Conservation (phyloP, 53 echinoderm and acorn worm genomes). For the Zoroaster sp. region DNA sequence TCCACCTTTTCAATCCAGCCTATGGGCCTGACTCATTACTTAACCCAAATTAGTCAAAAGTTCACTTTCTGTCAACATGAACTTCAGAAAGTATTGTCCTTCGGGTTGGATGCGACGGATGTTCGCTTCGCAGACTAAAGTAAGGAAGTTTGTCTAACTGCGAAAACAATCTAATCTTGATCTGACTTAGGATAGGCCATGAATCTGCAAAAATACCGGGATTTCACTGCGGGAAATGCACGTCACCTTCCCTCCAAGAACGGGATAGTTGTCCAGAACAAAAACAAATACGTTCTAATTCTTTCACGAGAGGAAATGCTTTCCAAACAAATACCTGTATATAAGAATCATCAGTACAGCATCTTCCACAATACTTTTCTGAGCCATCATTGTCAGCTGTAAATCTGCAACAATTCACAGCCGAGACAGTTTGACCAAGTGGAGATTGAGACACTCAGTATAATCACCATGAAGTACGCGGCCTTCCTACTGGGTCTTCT, state of each 20-base stretch:
- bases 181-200: neutral
- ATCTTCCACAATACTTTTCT: neutral
- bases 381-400: neutral
- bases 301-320: neutral
- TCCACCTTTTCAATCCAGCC: no score
- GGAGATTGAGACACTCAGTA: neutral
- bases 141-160: neutral
- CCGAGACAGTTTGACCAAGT: neutral
- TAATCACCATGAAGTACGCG: constrained; percentile 4
- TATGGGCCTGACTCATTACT: neutral
- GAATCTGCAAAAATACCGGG: neutral
- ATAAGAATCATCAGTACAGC: neutral
- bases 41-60: neutral
- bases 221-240: no score
- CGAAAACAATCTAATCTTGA: neutral
- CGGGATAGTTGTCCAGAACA: neutral
- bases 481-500: neutral
- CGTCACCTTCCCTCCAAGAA: neutral
- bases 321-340: neutral
- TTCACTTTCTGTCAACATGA: neutral
- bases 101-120: neutral
- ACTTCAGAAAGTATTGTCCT: neutral
- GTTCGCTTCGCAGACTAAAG: neutral
- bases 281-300: neutral
- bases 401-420: neutral